Conservation (phyloP, 1,140 invertebrate species). For the Acyrthosiphon pisum region DNA sequence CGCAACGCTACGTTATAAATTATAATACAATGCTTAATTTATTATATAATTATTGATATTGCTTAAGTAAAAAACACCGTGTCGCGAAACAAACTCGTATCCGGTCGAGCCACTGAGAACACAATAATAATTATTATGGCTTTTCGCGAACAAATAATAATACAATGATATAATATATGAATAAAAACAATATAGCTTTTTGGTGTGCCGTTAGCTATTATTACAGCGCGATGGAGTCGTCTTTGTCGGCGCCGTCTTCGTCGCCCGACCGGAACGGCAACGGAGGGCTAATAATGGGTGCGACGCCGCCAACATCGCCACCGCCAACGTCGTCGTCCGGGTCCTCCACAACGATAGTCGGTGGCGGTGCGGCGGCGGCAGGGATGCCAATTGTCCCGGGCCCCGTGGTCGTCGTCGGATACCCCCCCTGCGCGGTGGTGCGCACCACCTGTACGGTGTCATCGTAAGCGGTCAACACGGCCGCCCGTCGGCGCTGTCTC, state of each 20-base stretch:
- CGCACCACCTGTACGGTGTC: slow-evolving; percentile 28
- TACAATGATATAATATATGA: background rate
- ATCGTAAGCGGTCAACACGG: slow-evolving; percentile 37
- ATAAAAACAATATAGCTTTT: background rate
- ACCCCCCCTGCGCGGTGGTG: slow-evolving; percentile 14
- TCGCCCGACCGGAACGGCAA: background rate
- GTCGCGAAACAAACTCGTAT: background rate
- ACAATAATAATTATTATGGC: background rate
- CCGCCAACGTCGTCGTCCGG: background rate
- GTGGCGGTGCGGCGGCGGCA: background rate
- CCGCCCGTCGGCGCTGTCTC: slow-evolving; percentile 21
- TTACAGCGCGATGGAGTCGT: slow-evolving; percentile 35
- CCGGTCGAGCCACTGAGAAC: background rate
- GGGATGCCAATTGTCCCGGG: background rate
- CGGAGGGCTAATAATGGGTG: slow-evolving; percentile 40
- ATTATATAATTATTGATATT: background rate
- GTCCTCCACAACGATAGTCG: slow-evolving; percentile 15
- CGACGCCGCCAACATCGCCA: background rate
- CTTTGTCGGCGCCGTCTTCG: background rate
- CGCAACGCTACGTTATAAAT: background rate
- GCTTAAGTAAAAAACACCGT: background rate
- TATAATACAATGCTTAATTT: background rate
- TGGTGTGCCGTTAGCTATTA: background rate
- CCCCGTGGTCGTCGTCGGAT: background rate
- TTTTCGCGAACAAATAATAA: background rate